Base-by-base conservation (phyloP, 2,797 vertebrate genomes). In the Gymnopithys bicolor region DNA sequence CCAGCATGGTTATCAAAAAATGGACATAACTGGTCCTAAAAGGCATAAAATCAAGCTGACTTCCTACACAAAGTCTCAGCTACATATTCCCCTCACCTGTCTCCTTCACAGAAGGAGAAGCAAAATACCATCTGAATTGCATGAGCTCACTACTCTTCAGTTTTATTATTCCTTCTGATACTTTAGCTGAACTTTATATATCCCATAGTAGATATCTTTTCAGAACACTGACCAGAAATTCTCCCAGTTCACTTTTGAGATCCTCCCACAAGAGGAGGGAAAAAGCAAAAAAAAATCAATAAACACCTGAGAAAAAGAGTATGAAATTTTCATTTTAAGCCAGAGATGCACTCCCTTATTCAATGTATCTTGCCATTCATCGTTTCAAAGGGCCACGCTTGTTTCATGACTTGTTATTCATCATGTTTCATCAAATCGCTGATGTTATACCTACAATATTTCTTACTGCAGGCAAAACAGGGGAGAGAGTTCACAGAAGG, bases 291-390 rank as follows among this genome's bases (percentile, higher is more conserved):
- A 74, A 17, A 56, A 75, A 35, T 69, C 35, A 53, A 60, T 25
- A 32, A 55, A 48, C 14, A 89, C 21, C 17, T 27, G 55, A 84
- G 33, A 88, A 73, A 52, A 86, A 27, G 48, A 52, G 7, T 2
- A 1, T 1, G 5, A 90, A 86, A 70, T 81, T 45, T 45, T 81
- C 24, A 78, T 69, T 13, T 46, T 32, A 62, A 84, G 75, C 37
- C 33, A 80, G 27, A 94, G 53, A 80, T 19, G 15, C 10, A n/a
- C 17, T 25, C 32, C n/a, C 78, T 71, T 84, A 75, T 45, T 85
- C 43, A 76, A 25, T 88, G 43, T 58, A 92, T 66, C 78, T 91
- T 88, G 89, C 55, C 77, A 71, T 71, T 94, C 83, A 81, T 37
- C 78, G 66, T 75, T 69, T 88, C 76, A 75, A 52, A 73, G 33